Base-by-base conservation (phyloP, 2,113 vertebrate genomes). In the Melanostigma gelatinosum region DNA sequence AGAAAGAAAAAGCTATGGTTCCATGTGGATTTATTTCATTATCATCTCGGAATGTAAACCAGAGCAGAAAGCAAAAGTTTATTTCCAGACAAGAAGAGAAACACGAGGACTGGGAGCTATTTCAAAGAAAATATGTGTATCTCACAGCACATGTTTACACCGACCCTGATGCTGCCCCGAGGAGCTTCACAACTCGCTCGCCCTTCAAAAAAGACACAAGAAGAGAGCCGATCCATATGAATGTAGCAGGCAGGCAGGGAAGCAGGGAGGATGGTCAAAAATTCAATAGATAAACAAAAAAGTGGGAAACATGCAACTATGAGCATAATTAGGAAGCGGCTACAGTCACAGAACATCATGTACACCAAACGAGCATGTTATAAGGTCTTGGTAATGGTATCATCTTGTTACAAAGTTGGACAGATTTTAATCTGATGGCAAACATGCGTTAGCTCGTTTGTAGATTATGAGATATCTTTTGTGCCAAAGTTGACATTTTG, bases 211-310 rank as follows among this genome's bases (percentile, higher is more conserved):
- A 52, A 61, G 46, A 86, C 68, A 82, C 75, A 73, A 70, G 64
- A 75, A 48, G 68, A 85, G 52, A 70, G 34, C 10, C 34, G 44
- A 92, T 93, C 87, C 40, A 90, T 88, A 86, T 42, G 38, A 65
- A 77, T 16, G 46, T 9, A 46, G 72, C 67, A 66, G 76, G 75
- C 80, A 80, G 64, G 75, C 74, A 80, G 46, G 72, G 55, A 72
- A 22, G 3, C 55, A 69, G 29, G 7, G 15, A 46, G 7, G 57
- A 57, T 46, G 83, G 62, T 80, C 32, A 71, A 63, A 75, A 27
- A 81, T 46, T 54, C 68, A 85, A 87, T 48, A 82, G 24, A 79
- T 54, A 58, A 86, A 87, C 44, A 65, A 46, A 44, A 20, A 84
- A 52, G 29, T 74, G 18, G 6, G 12, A 60, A 52, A 73, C 10